Evolutionary conservation across 2,113 vertebrate species (phyloP), one percentile per base, ranked within the genome.

Genomic region (Ailuropoda melanoleuca): DNA sequence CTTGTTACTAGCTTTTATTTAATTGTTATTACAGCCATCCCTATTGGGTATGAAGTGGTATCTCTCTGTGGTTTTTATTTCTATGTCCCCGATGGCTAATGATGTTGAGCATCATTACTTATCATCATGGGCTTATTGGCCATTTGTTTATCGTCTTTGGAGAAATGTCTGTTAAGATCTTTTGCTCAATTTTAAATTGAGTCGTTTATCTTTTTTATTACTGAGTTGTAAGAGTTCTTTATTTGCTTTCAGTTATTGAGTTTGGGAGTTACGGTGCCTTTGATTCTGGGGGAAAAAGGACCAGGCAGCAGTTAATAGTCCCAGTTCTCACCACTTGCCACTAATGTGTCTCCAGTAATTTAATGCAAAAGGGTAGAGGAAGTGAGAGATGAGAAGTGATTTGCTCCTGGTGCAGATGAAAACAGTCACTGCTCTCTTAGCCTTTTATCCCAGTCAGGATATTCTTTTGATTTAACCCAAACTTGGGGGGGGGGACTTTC

Each of bases 21-120:
- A 84, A 23, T 83, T 83, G 29, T 62, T 64, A 68, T 77, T 95
- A 37, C 86, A 23, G 72, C 48, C 37, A 31, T 72, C 55, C 12
- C 12, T 34, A 1, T 39, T 64, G 39, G 31, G 17, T 80, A 18
- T 93, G 34, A 81, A 95, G 26, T 88, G 64, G 19, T 68, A 53
- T 55, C 39, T 86, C 29, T n/a, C 5, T 80, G 48, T 90, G 43
- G 24, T 56, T 97, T 95, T 82, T n/a, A 39, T 94, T 96, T 93
- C 29, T 39, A 2, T 95, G 34, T 83, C n/a, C 1, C 43, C 62
- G 26, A 58, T 39, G 37, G 34, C 14, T 68, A 37, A 85, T 53
- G 34, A 82, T 93, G 11, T 83, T 74, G 23, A 50, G 14, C 3
- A 62, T 82, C 31, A 6, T 95, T 90, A 75, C n/a, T 72, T 95